Conservation (phyloP, 1,140 invertebrate species). For the Leptinotarsa undecemlineata region DNA sequence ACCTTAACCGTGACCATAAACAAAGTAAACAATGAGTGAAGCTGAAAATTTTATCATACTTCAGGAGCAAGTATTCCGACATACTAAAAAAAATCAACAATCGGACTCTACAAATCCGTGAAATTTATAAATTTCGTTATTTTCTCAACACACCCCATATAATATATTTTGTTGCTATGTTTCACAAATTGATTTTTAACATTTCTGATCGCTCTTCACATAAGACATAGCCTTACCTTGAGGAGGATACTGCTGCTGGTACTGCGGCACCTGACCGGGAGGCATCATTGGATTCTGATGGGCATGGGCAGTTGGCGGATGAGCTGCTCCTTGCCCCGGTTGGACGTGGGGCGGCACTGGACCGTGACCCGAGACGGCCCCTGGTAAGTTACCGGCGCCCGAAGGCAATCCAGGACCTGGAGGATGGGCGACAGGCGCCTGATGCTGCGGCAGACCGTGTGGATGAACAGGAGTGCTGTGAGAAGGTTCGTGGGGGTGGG, state of each 20-base stretch:
- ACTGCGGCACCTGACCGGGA: constrained; percentile 57
- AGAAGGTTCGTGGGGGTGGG: not conserved
- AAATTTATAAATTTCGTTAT: too few species aligned
- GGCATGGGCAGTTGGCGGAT: constrained; percentile 29
- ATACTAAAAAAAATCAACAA: too few species aligned
- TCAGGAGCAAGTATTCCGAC: too few species aligned
- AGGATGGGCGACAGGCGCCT: not conserved
- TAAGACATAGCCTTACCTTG: constrained; percentile 24
- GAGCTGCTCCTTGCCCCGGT: constrained; percentile 47
- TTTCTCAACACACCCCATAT: too few species aligned
- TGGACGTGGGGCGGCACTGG: constrained; percentile 44
- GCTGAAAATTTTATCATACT: too few species aligned
- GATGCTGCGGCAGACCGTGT: not conserved
- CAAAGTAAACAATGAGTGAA: too few species aligned
- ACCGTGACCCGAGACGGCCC: not conserved
- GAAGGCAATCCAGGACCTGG: not conserved
- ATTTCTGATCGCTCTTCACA: too few species aligned
- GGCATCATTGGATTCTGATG: constrained; percentile 57
- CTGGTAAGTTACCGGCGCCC: constrained; percentile 29
- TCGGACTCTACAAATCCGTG: too few species aligned
- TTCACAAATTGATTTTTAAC: too few species aligned
- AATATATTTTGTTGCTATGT: too few species aligned
- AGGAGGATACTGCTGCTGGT: constrained; percentile 51
- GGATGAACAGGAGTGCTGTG: not conserved
- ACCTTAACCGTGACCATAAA: too few species aligned